Base-by-base conservation (phyloP, 92 coral and sea anemone genomes). In the Hydrozoanthus gracilis region DNA sequence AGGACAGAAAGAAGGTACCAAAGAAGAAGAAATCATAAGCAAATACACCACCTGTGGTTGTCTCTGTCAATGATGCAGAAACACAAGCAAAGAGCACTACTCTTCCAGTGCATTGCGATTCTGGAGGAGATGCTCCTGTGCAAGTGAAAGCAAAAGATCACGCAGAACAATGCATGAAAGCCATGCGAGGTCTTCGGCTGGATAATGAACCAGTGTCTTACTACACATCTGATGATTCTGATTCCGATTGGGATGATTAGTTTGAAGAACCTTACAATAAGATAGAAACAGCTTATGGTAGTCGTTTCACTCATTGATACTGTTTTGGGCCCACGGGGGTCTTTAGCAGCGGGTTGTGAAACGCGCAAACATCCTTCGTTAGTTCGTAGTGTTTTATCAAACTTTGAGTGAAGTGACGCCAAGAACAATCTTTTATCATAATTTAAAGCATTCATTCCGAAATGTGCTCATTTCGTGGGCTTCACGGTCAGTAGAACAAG, bases 111-210 rank as follows among this genome's bases (percentile, higher is more conserved):
- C 68, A 46, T 76, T 56, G 66, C 48, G 82, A 16, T 35, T 51
- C 47, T 51, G 66, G 27, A 51, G 44, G 65, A 69, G 65, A 48
- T 83, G 62, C 70, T 82, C 44, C 35, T 82, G 86, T 80, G 69
- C 18, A 80, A 56, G 71, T 80, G 51, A 49, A 80, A 73, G n/a
- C 83, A 54, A 18, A 62, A 62, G 68, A 39, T 71, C 75, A 71
- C 10, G 75, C 75, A 71, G 11, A 71, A 71, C 75, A 71, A 71
- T 71, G 51, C 75, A 71, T 71, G 51, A 71, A 27, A 71, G 51
- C 49, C 15, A 71, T 71, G 74, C 50, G 18, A 70, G 44, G 74
- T 39, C 74, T 70, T 70, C 15, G 74, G 74, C 47, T 70, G 74
- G 51, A 71, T 71, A 44, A 71, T 67, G 20, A 67, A 67, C 73